Base-by-base conservation (phyloP, 2,888 invertebrate genomes). In the Epirrita christyi region DNA sequence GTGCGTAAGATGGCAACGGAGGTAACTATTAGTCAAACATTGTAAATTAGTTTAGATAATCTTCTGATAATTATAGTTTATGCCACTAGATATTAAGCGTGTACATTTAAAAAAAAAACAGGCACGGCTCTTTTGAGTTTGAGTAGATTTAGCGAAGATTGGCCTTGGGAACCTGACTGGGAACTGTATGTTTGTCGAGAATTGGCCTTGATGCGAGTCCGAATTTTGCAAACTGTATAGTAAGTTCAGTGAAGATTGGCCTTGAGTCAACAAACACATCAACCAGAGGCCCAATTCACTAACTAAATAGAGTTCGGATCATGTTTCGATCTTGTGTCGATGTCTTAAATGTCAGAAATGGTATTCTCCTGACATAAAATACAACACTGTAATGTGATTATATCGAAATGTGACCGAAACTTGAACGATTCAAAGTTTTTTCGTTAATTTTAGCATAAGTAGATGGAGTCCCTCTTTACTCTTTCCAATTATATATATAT, bases 21-120 rank as follows among this genome's bases (percentile, higher is more conserved):
- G 43, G 34, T 32, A 29, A 38, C 21, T n/a, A 45, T 28, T n/a
- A n/a, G 9, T 11, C 37, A 55, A 49, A 55, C 44, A 48, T 48
- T 37, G 32, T 55, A 54, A 59, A 54, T 50, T 47, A 13, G 9
- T 49, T 38, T 21, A 43, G 43, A 42, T 50, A 38, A 46, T 50
- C 46, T 9, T 42, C 21, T 59, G 53, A 58, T 52, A 44, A 52
- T 13, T 45, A 15, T 15, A 15, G 10, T 45, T 29, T 38, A 28
- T 37, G 37, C 11, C 11, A 1, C 21, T 21, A 4, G 5, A 3
- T 8, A 29, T 13, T n/a, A n/a, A n/a, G n/a, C n/a, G n/a, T n/a
- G n/a, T n/a, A n/a, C n/a, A n/a, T n/a, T n/a, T n/a, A n/a, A n/a
- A n/a, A n/a, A 21, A 21, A 21, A 21, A 21, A 4, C 4, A 32